A percentile compares a stretch with the other conserved stretches of the same genome.
Conservation (phyloP, 2,888 invertebrate species). For the Boloria selene region DNA sequence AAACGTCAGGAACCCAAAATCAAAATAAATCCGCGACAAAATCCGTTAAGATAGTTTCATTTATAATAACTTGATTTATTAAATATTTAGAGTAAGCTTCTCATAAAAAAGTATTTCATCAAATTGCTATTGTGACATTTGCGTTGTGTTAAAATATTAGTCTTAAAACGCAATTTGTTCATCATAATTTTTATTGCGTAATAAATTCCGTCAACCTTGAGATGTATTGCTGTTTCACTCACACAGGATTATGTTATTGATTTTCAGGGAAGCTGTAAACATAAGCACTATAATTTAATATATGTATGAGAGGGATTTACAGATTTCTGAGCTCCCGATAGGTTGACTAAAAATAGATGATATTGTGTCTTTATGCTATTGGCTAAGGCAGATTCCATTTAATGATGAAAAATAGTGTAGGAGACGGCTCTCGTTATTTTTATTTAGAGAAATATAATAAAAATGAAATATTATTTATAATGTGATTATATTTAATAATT, state of each 20-base stretch:
- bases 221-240: background rate
- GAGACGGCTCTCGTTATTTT: background rate
- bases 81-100: too few relatives aligned
- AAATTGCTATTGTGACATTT: too few relatives aligned
- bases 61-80: too few relatives aligned
- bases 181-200: too few relatives aligned
- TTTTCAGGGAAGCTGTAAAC: background rate
- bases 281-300: background rate
- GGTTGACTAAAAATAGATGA: slow-evolving; percentile 15
- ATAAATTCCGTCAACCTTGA: too few relatives aligned
- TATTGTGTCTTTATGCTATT: slow-evolving; percentile 3
- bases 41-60: too few relatives aligned
- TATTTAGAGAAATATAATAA: background rate
- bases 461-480: background rate
- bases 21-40: too few relatives aligned
- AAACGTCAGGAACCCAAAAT: too few relatives aligned
- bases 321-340: slow-evolving; percentile 10
- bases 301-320: background rate
- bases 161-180: too few relatives aligned
- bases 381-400: slow-evolving; percentile 5
- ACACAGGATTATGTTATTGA: background rate
- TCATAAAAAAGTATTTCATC: too few relatives aligned
- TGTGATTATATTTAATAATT: too few relatives aligned
- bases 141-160: too few relatives aligned
- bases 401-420: background rate